phyloP scores from a whole-genome alignment of 2,888 invertebrate species.

The Coenonympha arcania region DNA sequence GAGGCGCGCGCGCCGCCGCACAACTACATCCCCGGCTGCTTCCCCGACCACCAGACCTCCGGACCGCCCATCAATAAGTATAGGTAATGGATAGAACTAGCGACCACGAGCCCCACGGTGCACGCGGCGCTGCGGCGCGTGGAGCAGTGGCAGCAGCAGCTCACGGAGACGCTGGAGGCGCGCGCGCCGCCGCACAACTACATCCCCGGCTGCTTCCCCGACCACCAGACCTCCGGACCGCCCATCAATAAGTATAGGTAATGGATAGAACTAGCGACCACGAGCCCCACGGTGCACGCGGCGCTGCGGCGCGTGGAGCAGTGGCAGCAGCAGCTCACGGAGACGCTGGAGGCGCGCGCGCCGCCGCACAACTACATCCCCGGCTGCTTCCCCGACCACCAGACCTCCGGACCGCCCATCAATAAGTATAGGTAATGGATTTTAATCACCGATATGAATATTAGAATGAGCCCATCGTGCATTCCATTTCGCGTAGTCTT shows the following conservation, averaged over 20 bases:
- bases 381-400: slow-evolving; percentile 88
- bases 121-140: slow-evolving; percentile 90
- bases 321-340: slow-evolving; percentile 89
- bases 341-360: slow-evolving; percentile 84
- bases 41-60: slow-evolving; percentile 81
- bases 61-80: slow-evolving; percentile 95
- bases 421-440: slow-evolving; percentile 85
- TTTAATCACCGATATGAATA: background rate
- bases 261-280: slow-evolving; percentile 88
- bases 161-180: slow-evolving; percentile 83
- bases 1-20: slow-evolving; percentile 85
- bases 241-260: slow-evolving; percentile 92
- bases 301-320: slow-evolving; percentile 87
- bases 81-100: slow-evolving; percentile 72
- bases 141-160: slow-evolving; percentile 90
- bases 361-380: slow-evolving; percentile 91
- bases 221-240: slow-evolving; percentile 82
- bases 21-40: slow-evolving; percentile 93
- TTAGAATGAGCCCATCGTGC: too few species aligned
- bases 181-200: slow-evolving; percentile 88
- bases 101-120: slow-evolving; percentile 92
- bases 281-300: slow-evolving; percentile 94
- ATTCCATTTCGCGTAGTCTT: too few species aligned
- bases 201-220: slow-evolving; percentile 92
- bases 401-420: slow-evolving; percentile 84